These are phyloP conservation scores for Euzetes globulus DNA, from an alignment of 2,888 invertebrate genomes.

Conservation along the genomic window DNA sequence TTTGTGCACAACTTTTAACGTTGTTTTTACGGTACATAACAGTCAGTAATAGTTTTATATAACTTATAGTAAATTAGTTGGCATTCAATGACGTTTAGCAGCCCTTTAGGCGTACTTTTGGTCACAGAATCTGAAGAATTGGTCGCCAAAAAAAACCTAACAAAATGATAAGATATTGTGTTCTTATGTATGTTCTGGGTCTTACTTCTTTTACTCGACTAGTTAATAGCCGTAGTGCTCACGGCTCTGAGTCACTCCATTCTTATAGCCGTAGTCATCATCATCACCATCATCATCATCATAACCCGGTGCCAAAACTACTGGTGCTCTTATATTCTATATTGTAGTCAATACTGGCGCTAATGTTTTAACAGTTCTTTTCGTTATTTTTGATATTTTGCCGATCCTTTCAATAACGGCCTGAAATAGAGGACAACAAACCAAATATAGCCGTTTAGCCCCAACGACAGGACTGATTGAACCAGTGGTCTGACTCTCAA, in stretches of 20 bases:
- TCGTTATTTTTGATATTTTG: too few relatives aligned
- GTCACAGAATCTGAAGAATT: background rate
- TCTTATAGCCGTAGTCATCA: background rate
- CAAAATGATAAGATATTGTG: slow-evolving; percentile 7
- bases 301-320: background rate
- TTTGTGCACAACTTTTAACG: too few relatives aligned
- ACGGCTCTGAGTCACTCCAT: background rate
- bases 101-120: background rate
- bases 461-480: too few relatives aligned
- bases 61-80: slow-evolving; percentile 9
- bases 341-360: background rate
- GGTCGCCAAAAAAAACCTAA: background rate
- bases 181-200: background rate
- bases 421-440: too few relatives aligned
- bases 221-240: background rate
- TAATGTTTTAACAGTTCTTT: slow-evolving; percentile 9
- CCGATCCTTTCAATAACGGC: too few relatives aligned
- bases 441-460: too few relatives aligned
- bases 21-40: too few relatives aligned
- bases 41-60: background rate
- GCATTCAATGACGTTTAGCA: background rate
- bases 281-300: slow-evolving; percentile 14
- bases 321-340: background rate
- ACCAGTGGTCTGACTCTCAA: too few relatives aligned
- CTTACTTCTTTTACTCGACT: too few relatives aligned